Conservation (phyloP, 2,888 invertebrate species). For the Drosophila subquinaria region DNA sequence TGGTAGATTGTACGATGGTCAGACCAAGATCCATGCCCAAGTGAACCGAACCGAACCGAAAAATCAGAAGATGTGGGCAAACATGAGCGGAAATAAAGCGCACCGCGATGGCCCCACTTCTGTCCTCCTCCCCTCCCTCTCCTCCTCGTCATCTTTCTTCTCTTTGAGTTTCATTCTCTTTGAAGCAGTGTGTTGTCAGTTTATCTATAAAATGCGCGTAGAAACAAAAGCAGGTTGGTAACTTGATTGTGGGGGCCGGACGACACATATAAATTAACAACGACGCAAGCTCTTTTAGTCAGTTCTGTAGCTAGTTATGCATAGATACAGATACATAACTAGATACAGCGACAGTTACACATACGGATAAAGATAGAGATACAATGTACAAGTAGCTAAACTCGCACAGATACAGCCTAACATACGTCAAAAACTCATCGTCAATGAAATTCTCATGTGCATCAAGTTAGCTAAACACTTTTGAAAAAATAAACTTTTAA, state of each 20-base stretch:
- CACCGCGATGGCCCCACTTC: constrained; percentile 15
- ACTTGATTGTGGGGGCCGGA: constrained; percentile 80
- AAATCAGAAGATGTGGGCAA: constrained; percentile 69
- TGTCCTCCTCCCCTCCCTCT: neutral
- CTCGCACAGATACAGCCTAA: constrained; percentile 45
- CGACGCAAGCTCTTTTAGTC: constrained; percentile 40
- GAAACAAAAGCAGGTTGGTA: constrained; percentile 70
- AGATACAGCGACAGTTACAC: constrained; percentile 22
- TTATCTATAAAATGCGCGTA: constrained; percentile 61
- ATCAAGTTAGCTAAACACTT: too few relatives aligned
- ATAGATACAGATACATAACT: constrained; percentile 40
- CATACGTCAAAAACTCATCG: constrained; percentile 31
- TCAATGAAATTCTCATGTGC: constrained; percentile 62
- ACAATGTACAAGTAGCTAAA: constrained; percentile 15
- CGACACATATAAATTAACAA: constrained; percentile 79
- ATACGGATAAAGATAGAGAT: constrained; percentile 1
- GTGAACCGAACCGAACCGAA: constrained; percentile 31
- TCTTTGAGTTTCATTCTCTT: neutral
- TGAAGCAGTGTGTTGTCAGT: constrained; percentile 19
- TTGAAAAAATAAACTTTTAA: too few relatives aligned
- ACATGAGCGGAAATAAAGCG: constrained; percentile 72
- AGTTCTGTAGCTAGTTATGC: constrained; percentile 37
- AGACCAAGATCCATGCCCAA: constrained; percentile 18
- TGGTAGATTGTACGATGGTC: constrained; percentile 61
- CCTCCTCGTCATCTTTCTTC: neutral